A percentile compares a stretch with the other conserved stretches of the same genome.
Conservation (phyloP, 2,888 invertebrate species). For the Apantesis nais region DNA sequence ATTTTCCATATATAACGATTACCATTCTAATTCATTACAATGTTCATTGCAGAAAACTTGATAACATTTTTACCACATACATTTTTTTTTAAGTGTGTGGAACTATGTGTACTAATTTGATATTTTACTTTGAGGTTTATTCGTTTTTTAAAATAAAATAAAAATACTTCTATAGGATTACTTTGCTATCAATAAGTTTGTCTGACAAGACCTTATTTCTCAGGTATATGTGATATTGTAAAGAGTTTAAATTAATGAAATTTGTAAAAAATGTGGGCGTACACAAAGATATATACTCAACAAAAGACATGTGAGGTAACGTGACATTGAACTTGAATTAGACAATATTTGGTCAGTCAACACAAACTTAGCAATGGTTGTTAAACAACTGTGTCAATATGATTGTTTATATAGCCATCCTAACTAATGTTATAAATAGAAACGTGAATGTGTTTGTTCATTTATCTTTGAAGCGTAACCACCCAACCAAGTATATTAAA, state of each 20-base stretch:
- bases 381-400: constrained; percentile 12
- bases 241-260: too few species aligned
- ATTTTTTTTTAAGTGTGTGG: not conserved
- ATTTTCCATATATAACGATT: too few species aligned
- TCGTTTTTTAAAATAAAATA: not conserved
- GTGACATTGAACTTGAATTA: constrained; percentile 28
- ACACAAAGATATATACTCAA: not conserved
- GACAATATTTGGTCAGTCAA: constrained; percentile 18
- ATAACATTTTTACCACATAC: not conserved
- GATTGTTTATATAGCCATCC: not conserved
- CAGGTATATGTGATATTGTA: too few species aligned
- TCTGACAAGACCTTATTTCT: too few species aligned
- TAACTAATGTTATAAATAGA: not conserved
- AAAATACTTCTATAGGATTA: not conserved
- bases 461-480: not conserved
- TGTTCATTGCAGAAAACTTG: not conserved
- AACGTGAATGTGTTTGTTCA: not conserved
- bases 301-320: constrained; percentile 2
- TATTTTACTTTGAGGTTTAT: not conserved
- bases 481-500: too few species aligned
- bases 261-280: not conserved
- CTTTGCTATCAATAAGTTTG: not conserved
- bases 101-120: not conserved
- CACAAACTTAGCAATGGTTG: constrained; percentile 10
- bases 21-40: not conserved